phyloP scores from a whole-genome alignment of 1,140 invertebrate species.

The Triops longicaudatus region DNA sequence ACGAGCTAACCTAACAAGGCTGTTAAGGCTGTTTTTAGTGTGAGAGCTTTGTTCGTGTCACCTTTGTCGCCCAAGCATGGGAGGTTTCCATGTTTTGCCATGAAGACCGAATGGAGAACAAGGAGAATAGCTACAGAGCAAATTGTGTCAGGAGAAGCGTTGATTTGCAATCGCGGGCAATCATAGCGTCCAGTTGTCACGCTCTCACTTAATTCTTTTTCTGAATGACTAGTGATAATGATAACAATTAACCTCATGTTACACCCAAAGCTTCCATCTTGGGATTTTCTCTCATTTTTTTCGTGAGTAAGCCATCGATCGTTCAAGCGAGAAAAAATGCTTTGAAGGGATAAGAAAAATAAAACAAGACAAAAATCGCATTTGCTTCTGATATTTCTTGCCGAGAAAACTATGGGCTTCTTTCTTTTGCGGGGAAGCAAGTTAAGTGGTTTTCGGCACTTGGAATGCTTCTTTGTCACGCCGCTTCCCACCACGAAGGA shows the following conservation, averaged over 20 bases:
- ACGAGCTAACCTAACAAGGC: neutral
- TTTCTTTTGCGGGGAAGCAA: neutral
- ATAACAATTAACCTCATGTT: too few species aligned
- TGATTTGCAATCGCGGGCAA: neutral
- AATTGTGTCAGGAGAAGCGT: neutral
- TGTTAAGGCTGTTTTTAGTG: neutral
- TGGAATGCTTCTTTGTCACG: conserved; percentile 29
- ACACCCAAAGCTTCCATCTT: too few species aligned
- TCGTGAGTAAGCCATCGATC: too few species aligned
- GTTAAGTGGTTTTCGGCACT: neutral
- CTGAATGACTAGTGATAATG: too few species aligned
- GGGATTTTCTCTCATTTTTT: too few species aligned
- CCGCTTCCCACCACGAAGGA: neutral
- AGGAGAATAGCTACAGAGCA: neutral
- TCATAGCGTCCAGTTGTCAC: neutral
- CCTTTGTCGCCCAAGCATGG: neutral
- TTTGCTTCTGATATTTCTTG: neutral
- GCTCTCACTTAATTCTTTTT: neutral
- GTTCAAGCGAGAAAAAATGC: too few species aligned
- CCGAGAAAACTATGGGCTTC: neutral
- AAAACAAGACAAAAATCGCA: too few species aligned
- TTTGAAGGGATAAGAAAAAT: too few species aligned
- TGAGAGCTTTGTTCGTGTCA: neutral
- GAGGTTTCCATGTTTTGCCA: too few species aligned
- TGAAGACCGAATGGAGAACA: neutral